Percentiles rank a stretch among this genome's conserved stretches.
Evolutionary conservation across 1,140 invertebrate genomes (phyloP).

Genomic region (Cyphomyrmex costatus): DNA sequence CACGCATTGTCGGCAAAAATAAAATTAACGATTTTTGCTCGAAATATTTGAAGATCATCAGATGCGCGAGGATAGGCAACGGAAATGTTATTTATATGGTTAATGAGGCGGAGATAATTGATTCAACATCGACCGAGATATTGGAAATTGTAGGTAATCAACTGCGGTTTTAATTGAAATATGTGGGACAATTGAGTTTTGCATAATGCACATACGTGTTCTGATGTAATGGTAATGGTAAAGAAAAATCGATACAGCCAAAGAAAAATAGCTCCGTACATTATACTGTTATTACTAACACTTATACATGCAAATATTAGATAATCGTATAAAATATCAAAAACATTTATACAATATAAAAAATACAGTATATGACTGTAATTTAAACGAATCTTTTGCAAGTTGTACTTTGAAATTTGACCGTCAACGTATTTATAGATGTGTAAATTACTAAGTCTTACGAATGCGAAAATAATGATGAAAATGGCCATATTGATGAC

Average conservation of each 20-base stretch:
- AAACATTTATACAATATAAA: neutral
- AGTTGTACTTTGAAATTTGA: constrained; percentile 12
- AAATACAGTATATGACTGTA: neutral
- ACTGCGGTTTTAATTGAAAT: constrained; percentile 12
- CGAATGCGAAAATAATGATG: neutral
- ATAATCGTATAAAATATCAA: neutral
- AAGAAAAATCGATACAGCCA: neutral
- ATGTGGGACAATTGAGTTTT: neutral
- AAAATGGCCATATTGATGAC: neutral
- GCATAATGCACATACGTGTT: neutral
- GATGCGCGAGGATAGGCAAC: neutral
- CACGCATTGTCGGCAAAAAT: neutral
- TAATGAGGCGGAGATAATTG: constrained; percentile 5
- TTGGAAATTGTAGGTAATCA: neutral
- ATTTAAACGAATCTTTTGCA: neutral
- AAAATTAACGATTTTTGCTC: neutral
- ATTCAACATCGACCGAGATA: neutral
- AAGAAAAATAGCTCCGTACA: neutral
- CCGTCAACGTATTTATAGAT: neutral
- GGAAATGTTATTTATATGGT: neutral
- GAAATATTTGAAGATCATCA: neutral
- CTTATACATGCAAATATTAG: neutral
- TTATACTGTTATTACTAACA: constrained; percentile 7
- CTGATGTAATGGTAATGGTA: neutral
- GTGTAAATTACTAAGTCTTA: neutral